A percentile compares a stretch with the other conserved stretches of the same genome.
Conservation (phyloP, 2,888 invertebrate genomes). For the Tricholauxania praeusta region DNA sequence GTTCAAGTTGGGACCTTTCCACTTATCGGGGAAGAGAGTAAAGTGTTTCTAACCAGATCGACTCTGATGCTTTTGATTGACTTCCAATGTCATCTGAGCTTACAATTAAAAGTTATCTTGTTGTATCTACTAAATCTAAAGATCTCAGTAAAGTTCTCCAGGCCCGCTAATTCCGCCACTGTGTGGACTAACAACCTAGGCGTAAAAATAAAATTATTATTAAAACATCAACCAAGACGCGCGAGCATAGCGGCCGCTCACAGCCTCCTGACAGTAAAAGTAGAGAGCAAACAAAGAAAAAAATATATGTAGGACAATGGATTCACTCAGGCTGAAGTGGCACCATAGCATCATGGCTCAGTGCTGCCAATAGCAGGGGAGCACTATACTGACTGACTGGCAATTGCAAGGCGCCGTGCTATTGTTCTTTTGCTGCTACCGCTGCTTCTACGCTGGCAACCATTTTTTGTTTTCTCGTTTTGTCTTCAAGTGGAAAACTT, state of each 20-base stretch:
- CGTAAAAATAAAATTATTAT: constrained; percentile 28
- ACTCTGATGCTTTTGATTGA: too few species aligned
- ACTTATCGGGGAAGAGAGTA: too few species aligned
- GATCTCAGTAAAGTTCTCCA: too few species aligned
- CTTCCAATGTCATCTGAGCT: too few species aligned
- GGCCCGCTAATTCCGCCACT: too few species aligned
- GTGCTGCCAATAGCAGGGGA: constrained; percentile 17
- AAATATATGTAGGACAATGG: constrained; percentile 42
- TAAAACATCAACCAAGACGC: neutral
- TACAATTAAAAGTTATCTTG: too few species aligned
- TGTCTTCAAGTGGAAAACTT: constrained; percentile 30
- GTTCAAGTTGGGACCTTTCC: too few species aligned
- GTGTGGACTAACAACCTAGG: neutral
- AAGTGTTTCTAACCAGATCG: too few species aligned
- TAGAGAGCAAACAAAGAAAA: constrained; percentile 7
- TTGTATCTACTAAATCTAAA: too few species aligned
- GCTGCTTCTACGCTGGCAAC: neutral
- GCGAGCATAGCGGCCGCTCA: neutral
- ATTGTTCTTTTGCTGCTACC: constrained; percentile 25
- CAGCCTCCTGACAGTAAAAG: neutral
- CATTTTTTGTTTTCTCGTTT: neutral
- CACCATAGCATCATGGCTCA: constrained; percentile 37
- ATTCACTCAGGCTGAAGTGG: constrained; percentile 46
- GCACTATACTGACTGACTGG: too few species aligned
- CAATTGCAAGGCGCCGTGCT: neutral